Base-by-base conservation (phyloP, 2,888 invertebrate species). In the Cordilura impudica region DNA sequence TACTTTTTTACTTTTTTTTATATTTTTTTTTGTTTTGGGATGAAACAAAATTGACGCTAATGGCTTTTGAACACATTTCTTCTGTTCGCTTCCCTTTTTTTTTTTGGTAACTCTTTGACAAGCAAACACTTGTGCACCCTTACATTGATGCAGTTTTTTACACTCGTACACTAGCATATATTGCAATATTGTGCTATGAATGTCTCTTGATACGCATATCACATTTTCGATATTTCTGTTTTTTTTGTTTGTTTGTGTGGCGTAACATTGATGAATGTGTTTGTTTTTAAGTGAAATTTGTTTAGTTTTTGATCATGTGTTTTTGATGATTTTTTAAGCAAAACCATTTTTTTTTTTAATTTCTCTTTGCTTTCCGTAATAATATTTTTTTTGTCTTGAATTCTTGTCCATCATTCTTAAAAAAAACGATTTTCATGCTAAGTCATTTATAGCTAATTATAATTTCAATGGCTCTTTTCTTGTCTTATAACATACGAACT, bases 371-470 rank as follows among this genome's bases (percentile, higher is more conserved):
- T 18, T 2, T 31, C 1, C 7, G 6, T 5, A 53, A 23, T 6
- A 23, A 29, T 21, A n/a, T 51, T 51, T 51, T 51, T 23, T 21
- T 53, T 26, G 53, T 26, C 26, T 8, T 21, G 19, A 26, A 14
- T 53, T 29, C 4, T 8, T 21, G 19, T 8, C 35, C 49, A 5
- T 51, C 12, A 51, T 14, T 19, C 29, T 4, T 29, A n/a, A 2
- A 4, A n/a, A 7, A 26, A 26, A 26, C 12, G 26, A 3, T 14
- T 14, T 23, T 18, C 1, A n/a, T 53, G 26, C 6, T 14, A n/a
- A 21, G n/a, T 39, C 39, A 58, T 58, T 58, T 58, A 39, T 39
- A 58, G 21, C 21, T 58, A 58, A 58, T 58, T 31, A 35, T 31
- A 35, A n/a, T 21, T 39, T 18, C 4, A 12, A 39, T 5, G 10